Evolutionary conservation across 2,888 invertebrate species (phyloP).

Genomic region (Tetramorium bicarinatum): DNA sequence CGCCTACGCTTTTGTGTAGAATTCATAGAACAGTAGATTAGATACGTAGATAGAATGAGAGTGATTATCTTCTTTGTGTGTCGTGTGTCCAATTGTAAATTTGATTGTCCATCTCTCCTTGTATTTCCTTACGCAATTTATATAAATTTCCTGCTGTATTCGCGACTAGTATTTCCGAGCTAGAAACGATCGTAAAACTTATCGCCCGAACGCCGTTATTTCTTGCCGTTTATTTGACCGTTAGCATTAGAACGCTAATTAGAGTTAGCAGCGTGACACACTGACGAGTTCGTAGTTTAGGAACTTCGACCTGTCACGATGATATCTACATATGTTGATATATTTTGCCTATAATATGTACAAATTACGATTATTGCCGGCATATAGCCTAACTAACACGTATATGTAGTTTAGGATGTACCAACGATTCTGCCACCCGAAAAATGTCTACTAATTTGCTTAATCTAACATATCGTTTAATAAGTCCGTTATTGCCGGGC

Average conservation of each 20-base stretch:
- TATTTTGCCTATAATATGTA: conserved; percentile 31
- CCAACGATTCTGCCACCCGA: conserved; percentile 32
- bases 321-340: conserved; percentile 50
- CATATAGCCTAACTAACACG: conserved; percentile 54
- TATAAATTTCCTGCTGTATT: conserved; percentile 66
- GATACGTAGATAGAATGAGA: conserved; percentile 82
- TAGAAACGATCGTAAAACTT: conserved; percentile 44
- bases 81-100: conserved; percentile 71
- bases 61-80: conserved; percentile 73
- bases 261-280: conserved; percentile 71
- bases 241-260: conserved; percentile 75
- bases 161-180: conserved; percentile 66
- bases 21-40: conserved; percentile 79
- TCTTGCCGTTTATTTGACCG: conserved; percentile 59
- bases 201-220: conserved; percentile 33
- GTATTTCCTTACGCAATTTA: conserved; percentile 74
- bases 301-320: conserved; percentile 59
- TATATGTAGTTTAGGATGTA: conserved; percentile 74
- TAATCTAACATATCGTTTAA: conserved; percentile 30
- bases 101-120: conserved; percentile 59
- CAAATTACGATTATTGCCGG: conserved; percentile 56
- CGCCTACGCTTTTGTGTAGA: conserved; percentile 71
- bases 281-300: conserved; percentile 74
- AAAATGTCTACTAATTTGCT: conserved; percentile 49
- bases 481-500: conserved; percentile 4